Percentiles rank a stretch among this genome's conserved stretches.
phyloP scores from a whole-genome alignment of 2,797 vertebrate species.

The Anguilla megastoma region DNA sequence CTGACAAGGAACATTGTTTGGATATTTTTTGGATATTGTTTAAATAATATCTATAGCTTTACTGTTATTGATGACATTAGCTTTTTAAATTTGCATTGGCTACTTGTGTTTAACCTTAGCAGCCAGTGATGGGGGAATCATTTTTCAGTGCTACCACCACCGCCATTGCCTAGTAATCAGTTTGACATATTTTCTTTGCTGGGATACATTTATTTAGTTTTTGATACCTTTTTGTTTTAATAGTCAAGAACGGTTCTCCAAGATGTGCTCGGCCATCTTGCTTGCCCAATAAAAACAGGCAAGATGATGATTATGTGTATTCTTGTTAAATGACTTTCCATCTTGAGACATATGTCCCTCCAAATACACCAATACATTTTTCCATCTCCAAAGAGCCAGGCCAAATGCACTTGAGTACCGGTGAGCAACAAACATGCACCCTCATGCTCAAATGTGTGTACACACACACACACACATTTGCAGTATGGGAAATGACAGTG shows the following conservation, averaged over 20 bases:
- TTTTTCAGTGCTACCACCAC: neutral
- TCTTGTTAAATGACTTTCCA: slow-evolving; percentile 60
- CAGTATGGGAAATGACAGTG: slow-evolving; percentile 69
- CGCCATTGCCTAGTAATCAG: neutral
- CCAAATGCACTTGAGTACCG: slow-evolving; percentile 79
- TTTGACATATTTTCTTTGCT: slow-evolving; percentile 11
- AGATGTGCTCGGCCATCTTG: slow-evolving; percentile 15
- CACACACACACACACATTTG: slow-evolving; percentile 57
- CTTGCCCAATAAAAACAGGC: slow-evolving; percentile 29
- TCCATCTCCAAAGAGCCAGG: slow-evolving; percentile 73
- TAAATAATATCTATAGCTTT: neutral
- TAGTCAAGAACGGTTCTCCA: neutral
- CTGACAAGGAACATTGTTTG: neutral
- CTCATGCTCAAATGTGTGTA: neutral
- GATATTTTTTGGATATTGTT: neutral
- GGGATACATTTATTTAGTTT: slow-evolving; percentile 22
- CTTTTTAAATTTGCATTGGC: neutral
- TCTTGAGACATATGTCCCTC: slow-evolving; percentile 58
- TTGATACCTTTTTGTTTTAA: slow-evolving; percentile 6
- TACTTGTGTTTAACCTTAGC: neutral
- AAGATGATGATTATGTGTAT: slow-evolving; percentile 58
- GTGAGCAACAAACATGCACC: slow-evolving; percentile 54
- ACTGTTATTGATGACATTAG: neutral
- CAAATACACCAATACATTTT: slow-evolving; percentile 78
- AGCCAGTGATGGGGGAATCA: neutral